Evolutionary conservation across 2,113 vertebrate genomes (phyloP), one percentile per base, ranked within the genome.

Genomic region (Tringa solitaria): DNA sequence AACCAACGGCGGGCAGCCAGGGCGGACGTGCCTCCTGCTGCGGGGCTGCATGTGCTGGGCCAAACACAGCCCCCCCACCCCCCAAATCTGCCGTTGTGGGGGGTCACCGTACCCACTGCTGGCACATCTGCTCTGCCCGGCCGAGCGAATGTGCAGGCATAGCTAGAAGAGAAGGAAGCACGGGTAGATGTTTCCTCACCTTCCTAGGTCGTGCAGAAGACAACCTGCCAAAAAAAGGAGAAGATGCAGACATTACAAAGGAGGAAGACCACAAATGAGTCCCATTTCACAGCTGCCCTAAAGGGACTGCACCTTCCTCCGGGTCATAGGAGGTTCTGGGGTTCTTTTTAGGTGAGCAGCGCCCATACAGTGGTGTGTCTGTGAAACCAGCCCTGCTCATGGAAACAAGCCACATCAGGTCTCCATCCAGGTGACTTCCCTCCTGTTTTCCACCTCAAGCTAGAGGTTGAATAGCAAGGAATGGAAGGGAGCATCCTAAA

Each of bases 21-120:
- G 85, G 91, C 2, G 2, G 87, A 87, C 14, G 39, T 75, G 84
- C 69, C 87, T 87, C 56, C 59, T 78, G 64, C 3, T 46, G 23
- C 68, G 87, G 46, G 87, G 80, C 84, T 87, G 87, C 95, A 96
- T 74, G 74, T 95, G 96, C 81, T 43, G 69, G n/a, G 60, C 73
- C 24, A 79, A 93, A 92, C 94, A 89, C 88, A 54, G 73, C 56
- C 77, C 77, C 53, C 86, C 86, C 3, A 3, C 45, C 82, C 45
- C 82, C 74, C 2, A 0, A 32, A 16, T 33, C 59, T 88, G 92
- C 0, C 13, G 17, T 2, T 75, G 13, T 37, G 89, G 90, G 60
- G 84, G n/a, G n/a, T 77, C 69, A 56, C 76, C 54, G 74, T 91
- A 87, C 87, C 87, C 69, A 32, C 53, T 17, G 39, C 80, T 82